phyloP scores from a whole-genome alignment of 1,140 invertebrate genomes.

The Calliopsis andreniformis region DNA sequence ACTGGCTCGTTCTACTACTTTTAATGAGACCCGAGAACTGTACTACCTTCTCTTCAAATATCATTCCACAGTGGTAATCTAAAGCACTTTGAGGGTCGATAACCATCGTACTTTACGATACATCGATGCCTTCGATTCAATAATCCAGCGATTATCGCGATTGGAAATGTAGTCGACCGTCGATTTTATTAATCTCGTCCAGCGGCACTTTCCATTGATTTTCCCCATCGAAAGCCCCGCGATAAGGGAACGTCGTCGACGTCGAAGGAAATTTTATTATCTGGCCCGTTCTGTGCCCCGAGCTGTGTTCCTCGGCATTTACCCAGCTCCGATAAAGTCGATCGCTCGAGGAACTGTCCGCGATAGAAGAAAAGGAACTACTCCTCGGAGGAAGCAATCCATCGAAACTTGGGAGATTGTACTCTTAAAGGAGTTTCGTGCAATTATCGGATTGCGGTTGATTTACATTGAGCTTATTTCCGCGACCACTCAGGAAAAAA shows the following conservation, averaged over 20 bases:
- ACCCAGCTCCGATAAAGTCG: constrained; percentile 36
- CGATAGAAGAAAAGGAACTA: neutral
- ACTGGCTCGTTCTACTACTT: too few relatives aligned
- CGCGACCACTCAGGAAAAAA: too few relatives aligned
- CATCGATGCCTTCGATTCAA: neutral
- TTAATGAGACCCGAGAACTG: too few relatives aligned
- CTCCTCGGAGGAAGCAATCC: constrained; percentile 14
- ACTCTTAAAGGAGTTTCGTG: neutral
- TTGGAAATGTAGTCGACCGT: neutral
- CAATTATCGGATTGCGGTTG: constrained; percentile 2
- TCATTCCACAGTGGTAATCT: too few relatives aligned
- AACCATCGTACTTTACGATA: too few relatives aligned
- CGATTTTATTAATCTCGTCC: neutral
- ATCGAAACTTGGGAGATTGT: constrained; percentile 9
- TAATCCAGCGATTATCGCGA: neutral
- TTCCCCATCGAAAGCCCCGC: neutral
- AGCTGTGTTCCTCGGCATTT: constrained; percentile 46
- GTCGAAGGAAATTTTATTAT: constrained; percentile 50
- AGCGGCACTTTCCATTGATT: neutral
- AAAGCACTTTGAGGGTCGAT: too few relatives aligned
- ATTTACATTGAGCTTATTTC: too few relatives aligned
- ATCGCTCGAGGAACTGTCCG: neutral
- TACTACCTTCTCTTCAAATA: too few relatives aligned
- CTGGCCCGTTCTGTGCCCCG: constrained; percentile 5
- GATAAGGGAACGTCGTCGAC: constrained; percentile 45